phyloP scores from a whole-genome alignment of 2,113 vertebrate genomes.

The Phasianus colchicus region DNA sequence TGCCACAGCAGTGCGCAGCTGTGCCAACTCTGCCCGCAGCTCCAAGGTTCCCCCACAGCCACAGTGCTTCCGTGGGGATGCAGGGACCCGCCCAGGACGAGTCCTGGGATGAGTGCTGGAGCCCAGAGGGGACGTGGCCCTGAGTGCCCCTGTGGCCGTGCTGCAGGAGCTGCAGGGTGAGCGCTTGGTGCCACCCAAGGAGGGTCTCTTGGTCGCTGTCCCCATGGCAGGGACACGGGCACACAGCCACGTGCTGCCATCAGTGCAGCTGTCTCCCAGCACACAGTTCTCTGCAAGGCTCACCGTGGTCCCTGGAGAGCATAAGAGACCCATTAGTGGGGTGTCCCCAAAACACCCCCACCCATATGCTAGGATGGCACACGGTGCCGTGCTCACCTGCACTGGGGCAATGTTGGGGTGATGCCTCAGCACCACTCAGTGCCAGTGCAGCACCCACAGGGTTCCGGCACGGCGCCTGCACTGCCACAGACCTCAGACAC shows the following conservation, averaged over 20 bases:
- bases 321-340: not conserved
- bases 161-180: not conserved
- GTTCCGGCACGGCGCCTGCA: not conserved
- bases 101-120: not conserved
- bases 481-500: not conserved
- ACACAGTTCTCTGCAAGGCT: not conserved
- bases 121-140: not conserved
- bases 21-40: fast-evolving
- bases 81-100: fast-evolving
- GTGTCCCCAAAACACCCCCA: not conserved
- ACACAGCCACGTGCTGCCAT: not conserved
- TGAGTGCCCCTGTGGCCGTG: fast-evolving
- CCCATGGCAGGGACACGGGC: not conserved
- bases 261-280: not conserved
- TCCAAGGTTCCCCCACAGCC: not conserved
- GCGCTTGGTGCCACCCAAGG: not conserved
- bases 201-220: not conserved
- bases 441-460: not conserved
- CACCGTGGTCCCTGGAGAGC: not conserved
- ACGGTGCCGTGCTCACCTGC: not conserved
- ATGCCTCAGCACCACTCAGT: not conserved
- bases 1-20: fast-evolving
- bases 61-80: too few relatives aligned
- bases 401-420: not conserved
- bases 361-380: not conserved